phyloP scores from a whole-genome alignment of 2,113 vertebrate genomes.

The Dicerorhinus sumatrensis region DNA sequence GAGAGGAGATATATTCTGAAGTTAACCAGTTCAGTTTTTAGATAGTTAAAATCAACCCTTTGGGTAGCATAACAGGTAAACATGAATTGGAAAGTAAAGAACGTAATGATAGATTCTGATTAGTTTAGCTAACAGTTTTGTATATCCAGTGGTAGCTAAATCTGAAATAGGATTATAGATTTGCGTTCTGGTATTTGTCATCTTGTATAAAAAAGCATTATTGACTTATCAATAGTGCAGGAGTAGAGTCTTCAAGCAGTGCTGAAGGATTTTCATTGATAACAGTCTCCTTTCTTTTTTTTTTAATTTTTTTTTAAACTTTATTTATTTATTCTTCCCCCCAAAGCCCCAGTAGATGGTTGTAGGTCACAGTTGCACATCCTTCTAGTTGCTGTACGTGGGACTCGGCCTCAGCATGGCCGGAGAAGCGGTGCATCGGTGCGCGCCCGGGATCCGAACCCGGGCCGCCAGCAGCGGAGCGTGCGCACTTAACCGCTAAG shows the following conservation, averaged over 20 bases:
- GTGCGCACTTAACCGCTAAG: too few species aligned
- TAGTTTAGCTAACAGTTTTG: neutral
- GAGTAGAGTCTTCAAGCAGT: neutral
- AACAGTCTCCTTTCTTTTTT: neutral
- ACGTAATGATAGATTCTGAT: neutral
- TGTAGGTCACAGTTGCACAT: too few species aligned
- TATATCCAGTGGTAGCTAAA: neutral
- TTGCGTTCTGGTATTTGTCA: neutral
- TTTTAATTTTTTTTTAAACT: too few species aligned
- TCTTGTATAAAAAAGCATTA: constrained; percentile 19
- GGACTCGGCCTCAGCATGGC: too few species aligned
- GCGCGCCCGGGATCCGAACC: too few species aligned
- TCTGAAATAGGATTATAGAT: neutral
- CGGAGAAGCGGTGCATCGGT: too few species aligned
- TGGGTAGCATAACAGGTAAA: neutral
- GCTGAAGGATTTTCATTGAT: neutral
- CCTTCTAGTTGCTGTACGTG: too few species aligned
- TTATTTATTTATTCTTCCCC: too few species aligned
- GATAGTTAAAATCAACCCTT: constrained; percentile 13
- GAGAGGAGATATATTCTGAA: constrained; percentile 11
- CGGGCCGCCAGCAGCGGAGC: too few species aligned
- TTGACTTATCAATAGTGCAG: neutral
- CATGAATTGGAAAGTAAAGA: neutral
- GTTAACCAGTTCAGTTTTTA: constrained; percentile 55
- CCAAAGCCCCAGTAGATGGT: too few species aligned